These are phyloP conservation scores for Benitochromis conjunctus DNA, from an alignment of 2,113 vertebrate species.

Conservation along the genomic window DNA sequence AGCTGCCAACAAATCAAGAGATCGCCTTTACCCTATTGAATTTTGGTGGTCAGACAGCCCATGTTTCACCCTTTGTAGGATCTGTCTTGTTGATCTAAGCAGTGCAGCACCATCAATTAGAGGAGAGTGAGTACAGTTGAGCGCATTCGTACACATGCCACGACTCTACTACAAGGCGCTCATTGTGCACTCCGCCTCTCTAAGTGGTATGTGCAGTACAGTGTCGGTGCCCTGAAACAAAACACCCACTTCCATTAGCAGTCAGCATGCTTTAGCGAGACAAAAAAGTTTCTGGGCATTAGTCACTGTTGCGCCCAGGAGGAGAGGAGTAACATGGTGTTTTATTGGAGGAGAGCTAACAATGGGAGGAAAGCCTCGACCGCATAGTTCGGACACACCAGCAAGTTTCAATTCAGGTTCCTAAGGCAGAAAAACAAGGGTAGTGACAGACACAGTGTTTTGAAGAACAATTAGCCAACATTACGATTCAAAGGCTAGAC, in stretches of 20 bases:
- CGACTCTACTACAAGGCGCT: constrained; percentile 62
- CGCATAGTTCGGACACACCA: constrained; percentile 27
- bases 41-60: constrained; percentile 20
- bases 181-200: constrained; percentile 66
- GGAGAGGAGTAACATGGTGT: constrained; percentile 59
- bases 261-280: constrained; percentile 46
- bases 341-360: constrained; percentile 70
- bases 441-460: background rate
- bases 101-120: constrained; percentile 62
- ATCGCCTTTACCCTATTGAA: background rate
- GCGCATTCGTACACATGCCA: constrained; percentile 61
- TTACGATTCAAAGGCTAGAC: constrained; percentile 16
- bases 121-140: constrained; percentile 62
- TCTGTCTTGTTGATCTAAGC: constrained; percentile 54
- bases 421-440: constrained; percentile 24
- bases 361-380: constrained; percentile 73
- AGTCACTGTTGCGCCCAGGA: constrained; percentile 62
- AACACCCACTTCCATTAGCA: constrained; percentile 67
- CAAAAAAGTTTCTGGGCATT: constrained; percentile 60
- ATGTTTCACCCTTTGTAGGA: constrained; percentile 54
- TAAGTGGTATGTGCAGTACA: constrained; percentile 64
- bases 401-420: constrained; percentile 46
- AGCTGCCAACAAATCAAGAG: background rate
- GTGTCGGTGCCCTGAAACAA: constrained; percentile 59
- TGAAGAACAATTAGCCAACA: constrained; percentile 14